Conservation (phyloP, 2,113 vertebrate species). For the Rattus norvegicus region DNA sequence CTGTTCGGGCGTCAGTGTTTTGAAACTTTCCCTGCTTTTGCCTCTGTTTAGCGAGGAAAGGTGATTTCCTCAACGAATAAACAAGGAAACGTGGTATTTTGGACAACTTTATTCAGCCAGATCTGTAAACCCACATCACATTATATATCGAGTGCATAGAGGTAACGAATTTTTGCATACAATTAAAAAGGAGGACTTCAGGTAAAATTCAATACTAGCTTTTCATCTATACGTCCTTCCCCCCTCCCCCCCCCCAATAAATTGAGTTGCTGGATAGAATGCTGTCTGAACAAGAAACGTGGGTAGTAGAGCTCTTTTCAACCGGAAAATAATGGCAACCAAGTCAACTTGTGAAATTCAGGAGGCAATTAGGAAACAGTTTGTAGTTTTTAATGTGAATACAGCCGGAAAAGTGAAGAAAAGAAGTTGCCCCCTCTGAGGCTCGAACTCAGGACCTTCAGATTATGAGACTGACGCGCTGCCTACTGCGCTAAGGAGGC, state of each 20-base stretch:
- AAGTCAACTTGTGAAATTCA: accelerated
- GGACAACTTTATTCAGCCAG: neutral
- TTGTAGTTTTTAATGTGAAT: neutral
- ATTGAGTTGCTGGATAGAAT: neutral
- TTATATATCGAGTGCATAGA: neutral
- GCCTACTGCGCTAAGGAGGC: conserved; percentile 65
- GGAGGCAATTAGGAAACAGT: neutral
- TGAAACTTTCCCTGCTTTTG: accelerated
- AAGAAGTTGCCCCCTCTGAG: conserved; percentile 38
- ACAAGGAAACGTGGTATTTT: neutral
- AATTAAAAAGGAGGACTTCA: neutral
- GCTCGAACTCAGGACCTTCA: conserved; percentile 70
- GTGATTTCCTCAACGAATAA: neutral
- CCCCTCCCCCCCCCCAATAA: neutral
- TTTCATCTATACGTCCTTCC: neutral
- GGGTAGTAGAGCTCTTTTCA: neutral
- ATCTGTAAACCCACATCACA: neutral
- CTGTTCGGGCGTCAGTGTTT: neutral
- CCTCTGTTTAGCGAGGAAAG: neutral
- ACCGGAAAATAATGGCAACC: neutral
- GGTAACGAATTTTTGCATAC: neutral
- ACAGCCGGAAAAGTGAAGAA: neutral
- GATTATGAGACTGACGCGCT: conserved; percentile 71
- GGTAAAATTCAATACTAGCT: neutral
- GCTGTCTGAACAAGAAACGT: neutral